Evolutionary conservation across 2,113 vertebrate species (phyloP).

Genomic region (Microtus oregoni): DNA sequence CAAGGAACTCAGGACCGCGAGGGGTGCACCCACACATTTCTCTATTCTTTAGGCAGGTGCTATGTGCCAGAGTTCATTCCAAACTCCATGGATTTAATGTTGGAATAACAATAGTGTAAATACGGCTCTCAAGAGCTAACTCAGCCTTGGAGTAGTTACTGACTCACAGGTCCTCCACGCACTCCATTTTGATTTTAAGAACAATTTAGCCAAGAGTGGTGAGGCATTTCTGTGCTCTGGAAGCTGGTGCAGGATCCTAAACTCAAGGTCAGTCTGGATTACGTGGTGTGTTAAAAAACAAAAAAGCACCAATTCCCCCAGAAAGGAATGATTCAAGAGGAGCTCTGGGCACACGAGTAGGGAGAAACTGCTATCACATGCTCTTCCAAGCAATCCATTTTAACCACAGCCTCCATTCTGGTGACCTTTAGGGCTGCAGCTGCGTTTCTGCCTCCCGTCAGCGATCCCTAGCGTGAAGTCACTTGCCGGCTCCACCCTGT

Average conservation of each 20-base stretch:
- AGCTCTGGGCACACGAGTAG: not conserved
- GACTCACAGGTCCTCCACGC: not conserved
- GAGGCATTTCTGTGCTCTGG: not conserved
- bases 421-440: not conserved
- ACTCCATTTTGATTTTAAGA: not conserved
- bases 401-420: not conserved
- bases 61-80: conserved; percentile 18
- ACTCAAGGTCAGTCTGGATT: not conserved
- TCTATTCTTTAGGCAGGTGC: not conserved
- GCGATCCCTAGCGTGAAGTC: not conserved
- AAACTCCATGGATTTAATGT: not conserved
- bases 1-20: no score
- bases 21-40: no score
- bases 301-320: not conserved
- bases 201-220: not conserved
- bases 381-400: not conserved
- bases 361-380: not conserved
- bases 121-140: not conserved
- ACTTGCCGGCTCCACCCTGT: not conserved
- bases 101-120: not conserved
- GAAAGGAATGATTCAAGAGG: not conserved
- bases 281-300: not conserved
- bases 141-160: not conserved
- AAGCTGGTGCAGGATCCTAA: not conserved
- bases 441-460: not conserved